Evolutionary conservation across 2,888 invertebrate genomes (phyloP).

Genomic region (Saturnia pavonia): DNA sequence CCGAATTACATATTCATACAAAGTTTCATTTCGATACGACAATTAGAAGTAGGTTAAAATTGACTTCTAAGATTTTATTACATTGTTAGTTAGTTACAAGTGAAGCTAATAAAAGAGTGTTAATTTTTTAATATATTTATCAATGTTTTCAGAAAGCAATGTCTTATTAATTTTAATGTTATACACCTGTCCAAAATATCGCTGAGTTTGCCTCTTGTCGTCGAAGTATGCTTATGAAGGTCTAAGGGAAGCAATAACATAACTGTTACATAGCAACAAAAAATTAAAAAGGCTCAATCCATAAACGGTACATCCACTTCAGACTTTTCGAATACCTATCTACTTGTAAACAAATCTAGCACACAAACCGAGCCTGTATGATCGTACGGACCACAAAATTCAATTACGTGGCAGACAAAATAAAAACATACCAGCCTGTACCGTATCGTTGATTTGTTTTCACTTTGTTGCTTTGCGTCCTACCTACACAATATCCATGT

Average conservation of each 20-base stretch:
- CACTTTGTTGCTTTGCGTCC: slow-evolving; percentile 58
- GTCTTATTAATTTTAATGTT: slow-evolving; percentile 76
- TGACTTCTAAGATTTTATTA: no score
- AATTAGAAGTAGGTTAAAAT: no score
- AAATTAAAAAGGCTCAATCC: slow-evolving; percentile 25
- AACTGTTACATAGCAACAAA: slow-evolving; percentile 14
- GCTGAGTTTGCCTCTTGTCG: slow-evolving; percentile 64
- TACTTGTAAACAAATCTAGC: slow-evolving; percentile 52
- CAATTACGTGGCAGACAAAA: slow-evolving; percentile 77
- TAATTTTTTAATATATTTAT: no score
- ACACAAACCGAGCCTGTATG: slow-evolving; percentile 49
- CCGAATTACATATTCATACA: no score
- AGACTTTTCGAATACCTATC: slow-evolving; percentile 37
- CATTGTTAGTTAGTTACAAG: no score
- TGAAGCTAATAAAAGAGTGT: no score
- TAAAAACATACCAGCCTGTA: slow-evolving; percentile 65
- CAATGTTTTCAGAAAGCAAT: slow-evolving; percentile 36
- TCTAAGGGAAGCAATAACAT: slow-evolving; percentile 44
- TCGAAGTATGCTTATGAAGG: slow-evolving; percentile 67
- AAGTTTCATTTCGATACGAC: no score
- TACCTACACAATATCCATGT: slow-evolving; percentile 45
- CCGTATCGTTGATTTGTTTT: slow-evolving; percentile 74
- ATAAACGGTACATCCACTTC: slow-evolving; percentile 34
- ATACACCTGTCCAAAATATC: slow-evolving; percentile 59
- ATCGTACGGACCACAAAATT: slow-evolving; percentile 72